Evolutionary conservation across 2,113 vertebrate genomes (phyloP), one percentile per base, ranked within the genome.

Genomic region (Sinocyclocheilus grahami): DNA sequence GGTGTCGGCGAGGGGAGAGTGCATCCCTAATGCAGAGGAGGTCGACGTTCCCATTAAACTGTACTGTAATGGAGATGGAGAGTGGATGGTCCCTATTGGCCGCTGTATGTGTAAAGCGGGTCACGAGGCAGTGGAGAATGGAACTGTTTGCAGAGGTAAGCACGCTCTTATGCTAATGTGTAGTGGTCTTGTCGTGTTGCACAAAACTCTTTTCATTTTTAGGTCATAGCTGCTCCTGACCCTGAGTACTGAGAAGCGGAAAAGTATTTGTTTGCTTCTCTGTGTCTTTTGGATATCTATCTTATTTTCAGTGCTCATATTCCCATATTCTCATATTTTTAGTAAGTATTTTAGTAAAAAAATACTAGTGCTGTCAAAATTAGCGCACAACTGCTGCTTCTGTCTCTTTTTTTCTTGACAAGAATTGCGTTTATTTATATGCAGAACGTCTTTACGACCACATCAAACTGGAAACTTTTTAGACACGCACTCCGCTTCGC

Each of bases 41-140:
- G 97, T 99, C 90, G 98, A 99, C 0, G 98, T 99, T 84, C 98
- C 98, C 7, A 99, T 99, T 90, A 99, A 99, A 91, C 94, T 99
- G 10, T 99, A 99, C 94, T 99, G 98, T 94, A 99, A 99, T 0
- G 98, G 98, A 0, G 98, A 99, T 0, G 98, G 98, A 5, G 98
- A 99, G 86, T 99, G 98, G 98, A 95, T 99, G 95, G 98, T 99
- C 51, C 98, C 98, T 89, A 99, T 99, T 0, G 98, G 98, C 0
- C 96, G 98, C 89, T 99, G 98, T 91, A 97, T 97, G 96, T 99
- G 98, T 93, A 97, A 97, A 83, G 94, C 98, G 0, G 98, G 98
- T 10, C 97, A 98, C 0, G 98, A 99, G 90, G 96, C 97, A 0
- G 96, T 96, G 92, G 97, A 99, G 89, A 99, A 99, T 0, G 97